Percentiles rank a stretch among this genome's conserved stretches.
Evolutionary conservation across 2,113 vertebrate species (phyloP).

Genomic region (Marcusenius ussheri): DNA sequence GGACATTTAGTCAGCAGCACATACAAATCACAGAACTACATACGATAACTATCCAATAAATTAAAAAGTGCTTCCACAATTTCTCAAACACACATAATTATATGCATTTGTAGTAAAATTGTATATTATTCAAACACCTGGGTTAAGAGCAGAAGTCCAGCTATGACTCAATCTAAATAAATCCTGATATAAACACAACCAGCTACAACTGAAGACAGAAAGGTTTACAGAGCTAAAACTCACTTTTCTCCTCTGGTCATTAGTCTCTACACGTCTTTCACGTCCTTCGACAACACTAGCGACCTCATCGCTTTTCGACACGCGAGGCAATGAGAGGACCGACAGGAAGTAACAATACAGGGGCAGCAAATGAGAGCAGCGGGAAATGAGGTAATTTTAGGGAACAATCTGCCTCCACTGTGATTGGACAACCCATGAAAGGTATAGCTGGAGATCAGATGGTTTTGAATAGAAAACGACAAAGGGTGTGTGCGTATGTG

Average conservation of each 20-base stretch:
- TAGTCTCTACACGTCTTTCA: not conserved
- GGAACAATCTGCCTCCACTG: not conserved
- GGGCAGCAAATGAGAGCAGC: not conserved
- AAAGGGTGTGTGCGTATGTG: not conserved
- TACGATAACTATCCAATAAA: not conserved
- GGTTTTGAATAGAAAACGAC: not conserved
- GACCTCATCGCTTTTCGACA: not conserved
- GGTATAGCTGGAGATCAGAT: not conserved
- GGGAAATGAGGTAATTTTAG: not conserved
- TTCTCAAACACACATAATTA: not conserved
- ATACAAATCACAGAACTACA: not conserved
- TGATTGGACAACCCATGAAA: not conserved
- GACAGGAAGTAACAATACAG: not conserved
- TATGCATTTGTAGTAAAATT: not conserved
- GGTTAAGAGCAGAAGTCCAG: not conserved
- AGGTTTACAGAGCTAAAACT: not conserved
- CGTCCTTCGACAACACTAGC: not conserved
- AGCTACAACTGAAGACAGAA: not conserved
- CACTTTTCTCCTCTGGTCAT: not conserved
- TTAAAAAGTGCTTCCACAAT: not conserved
- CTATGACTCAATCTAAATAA: not conserved
- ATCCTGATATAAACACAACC: not conserved
- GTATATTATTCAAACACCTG: not conserved
- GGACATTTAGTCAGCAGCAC: not conserved
- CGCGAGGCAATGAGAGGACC: not conserved